Base-by-base conservation (phyloP, 2,113 vertebrate genomes). In the Atlantisia rogersi region DNA sequence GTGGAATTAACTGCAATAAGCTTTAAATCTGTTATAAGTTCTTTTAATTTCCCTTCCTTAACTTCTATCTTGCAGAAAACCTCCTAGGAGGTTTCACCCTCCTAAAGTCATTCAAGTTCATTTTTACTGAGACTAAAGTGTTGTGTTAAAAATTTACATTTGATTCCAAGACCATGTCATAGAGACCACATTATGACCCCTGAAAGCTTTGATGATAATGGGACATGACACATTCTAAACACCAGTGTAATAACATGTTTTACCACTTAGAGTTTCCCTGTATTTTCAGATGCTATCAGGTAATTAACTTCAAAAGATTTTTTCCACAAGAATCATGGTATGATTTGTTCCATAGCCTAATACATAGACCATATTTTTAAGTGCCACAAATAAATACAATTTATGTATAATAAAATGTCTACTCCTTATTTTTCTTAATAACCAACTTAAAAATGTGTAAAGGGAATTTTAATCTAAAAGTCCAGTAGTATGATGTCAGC, bases 11-110 rank as follows among this genome's bases (percentile, higher is more conserved):
- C 7, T 80, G 32, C 10, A 39, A 31, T 32, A 64, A 69, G 4
- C 1, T 65, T 91, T 91, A 84, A 77, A 56, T 25, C 24, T 63
- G 7, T 21, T 81, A 46, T 42, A 77, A 52, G 9, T 56, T 69
- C 35, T 25, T 63, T 44, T 32, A 76, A 21, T 60, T 94, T 92
- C 16, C 7, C 2, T 62, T 56, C 11, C 31, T 75, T 63, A 77
- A 31, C 20, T 68, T 81, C 6, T 5, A 6, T 35, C 10, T 80
- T 65, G 15, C 63, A 92, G 32, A 53, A 88, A 39, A 8, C 68
- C 3, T 68, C 5, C 1, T 12, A 44, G 8, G 12, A 67, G 11
- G 3, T 15, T 56, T 4, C 4, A 40, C 3, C 3, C 7, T 70
- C 44, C 18, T 62, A 75, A 85, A 56, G 1, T 0, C 2, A 32